Evolutionary conservation across 1,140 invertebrate species (phyloP), one percentile per base, ranked within the genome.

Genomic region (Mizuhopecten yessoensis): DNA sequence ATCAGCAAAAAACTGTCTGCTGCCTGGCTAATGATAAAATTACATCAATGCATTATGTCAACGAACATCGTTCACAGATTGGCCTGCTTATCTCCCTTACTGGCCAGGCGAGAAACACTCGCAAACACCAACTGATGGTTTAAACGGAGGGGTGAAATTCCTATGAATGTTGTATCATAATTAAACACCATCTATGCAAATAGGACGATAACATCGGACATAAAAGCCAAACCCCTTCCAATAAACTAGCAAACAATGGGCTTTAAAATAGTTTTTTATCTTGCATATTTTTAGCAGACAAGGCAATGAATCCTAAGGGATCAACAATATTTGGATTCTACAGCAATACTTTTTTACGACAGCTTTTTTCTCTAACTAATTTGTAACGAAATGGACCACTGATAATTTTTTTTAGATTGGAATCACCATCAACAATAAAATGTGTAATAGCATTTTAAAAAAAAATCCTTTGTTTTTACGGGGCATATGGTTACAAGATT

Each of bases 251-350:
- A 75, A 75, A 75, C 57, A 75, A 75, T 75, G 57, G 57, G n/a
- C 57, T 75, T 75, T 75, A 75, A 75, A 75, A 75, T 75, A 75
- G 57, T n/a, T n/a, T 75, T 75, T 75, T 75, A 75, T 75, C 57
- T 29, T 1, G 57, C 9, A 75, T 75, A 9, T 75, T 75, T 29
- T 75, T 75, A 75, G 57, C 57, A 75, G 57, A 75, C 57, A 75
- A 29, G 20, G 57, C n/a, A 75, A 2, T 29, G n/a, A 75, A 29
- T 29, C 57, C 57, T 75, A 1, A 29, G 57, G 57, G 57, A 75
- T 75, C 57, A 29, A 5, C 57, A 75, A 75, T 75, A 75, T 75
- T 75, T 9, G 57, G 5, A 75, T 75, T 29, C 23, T 75, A 75
- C n/a, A 75, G 29, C 57, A 75, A 5, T 0, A 29, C 57, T 29